Evolutionary conservation across 2,888 invertebrate genomes (phyloP), one percentile per base, ranked within the genome.

Genomic region (Orthonychiurus folsomi): DNA sequence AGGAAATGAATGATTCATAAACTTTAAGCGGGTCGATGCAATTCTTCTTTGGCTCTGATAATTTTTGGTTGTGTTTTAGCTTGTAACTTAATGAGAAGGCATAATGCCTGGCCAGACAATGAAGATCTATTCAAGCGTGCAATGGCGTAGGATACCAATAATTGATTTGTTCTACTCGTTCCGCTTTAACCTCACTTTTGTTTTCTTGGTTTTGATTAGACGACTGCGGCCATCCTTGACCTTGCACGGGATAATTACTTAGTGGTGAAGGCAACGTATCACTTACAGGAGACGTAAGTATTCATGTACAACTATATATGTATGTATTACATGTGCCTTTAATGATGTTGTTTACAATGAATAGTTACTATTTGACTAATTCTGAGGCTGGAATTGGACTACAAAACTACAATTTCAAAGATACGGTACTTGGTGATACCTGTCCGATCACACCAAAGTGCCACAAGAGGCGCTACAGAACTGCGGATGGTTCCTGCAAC

Each of bases 401-500:
- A 2, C 71, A 71, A 63, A 68, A 67, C 23, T 71, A 66, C 56
- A 23, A 66, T 48, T 71, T 69, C 62, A 63, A 63, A 1, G 64
- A 67, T 1, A 71, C 71, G 1, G 63, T 67, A 20, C 52, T 52
- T 50, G 68, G 66, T 37, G 64, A 64, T 12, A 64, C 62, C 21
- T 71, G 71, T 27, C 64, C 69, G 25, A 20, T 64, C 0, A 60
- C 56, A 3, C 69, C 71, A 9, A 50, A 55, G n/a, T 71, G 71
- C 48, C 50, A 56, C 12, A 47, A 89, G 1, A 87, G 86, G 79
- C 89, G 88, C 77, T 92, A 86, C 78, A 82, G 93, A 60, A 85
- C 86, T 64, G 83, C 86, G 0, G 87, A 86, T 55, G 92, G 90
- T 0, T 86, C 87, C 74, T 93, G 93, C 79, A 93, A 93, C 78